Evolutionary conservation across 2,113 vertebrate genomes (phyloP).

Genomic region (Azemiops feae): DNA sequence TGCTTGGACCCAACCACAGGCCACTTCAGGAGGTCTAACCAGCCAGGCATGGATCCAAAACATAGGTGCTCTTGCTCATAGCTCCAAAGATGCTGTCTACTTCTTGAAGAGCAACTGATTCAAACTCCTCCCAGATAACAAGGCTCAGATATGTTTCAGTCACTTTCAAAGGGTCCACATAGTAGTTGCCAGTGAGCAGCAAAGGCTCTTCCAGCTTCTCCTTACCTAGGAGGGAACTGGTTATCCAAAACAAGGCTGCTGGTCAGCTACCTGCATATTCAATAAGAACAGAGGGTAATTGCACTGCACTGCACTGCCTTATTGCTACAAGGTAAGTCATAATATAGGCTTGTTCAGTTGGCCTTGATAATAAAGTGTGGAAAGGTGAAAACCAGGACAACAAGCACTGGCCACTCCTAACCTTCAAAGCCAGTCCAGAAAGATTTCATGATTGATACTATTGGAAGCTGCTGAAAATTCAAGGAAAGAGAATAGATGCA

Average conservation of each 20-base stretch:
- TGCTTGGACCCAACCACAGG: background rate
- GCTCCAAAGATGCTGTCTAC: background rate
- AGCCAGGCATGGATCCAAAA: background rate
- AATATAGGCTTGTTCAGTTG: background rate
- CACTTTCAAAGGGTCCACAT: background rate
- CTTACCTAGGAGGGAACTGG: background rate
- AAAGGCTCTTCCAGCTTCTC: background rate
- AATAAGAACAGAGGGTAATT: background rate
- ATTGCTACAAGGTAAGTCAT: background rate
- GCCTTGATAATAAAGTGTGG: background rate
- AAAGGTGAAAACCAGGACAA: background rate
- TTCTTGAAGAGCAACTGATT: background rate
- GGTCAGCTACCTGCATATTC: background rate
- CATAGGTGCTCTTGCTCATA: background rate
- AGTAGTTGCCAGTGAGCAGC: background rate
- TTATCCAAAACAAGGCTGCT: background rate
- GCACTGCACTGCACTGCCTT: background rate
- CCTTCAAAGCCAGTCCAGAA: background rate
- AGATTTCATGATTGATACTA: background rate
- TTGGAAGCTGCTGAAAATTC: background rate
- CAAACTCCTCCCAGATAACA: background rate
- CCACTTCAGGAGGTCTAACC: background rate
- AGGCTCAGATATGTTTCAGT: background rate
- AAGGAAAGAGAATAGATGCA: background rate
- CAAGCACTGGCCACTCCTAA: background rate